Evolutionary conservation across 1,140 invertebrate species (phyloP).

Genomic region (Agrypnia vestita): DNA sequence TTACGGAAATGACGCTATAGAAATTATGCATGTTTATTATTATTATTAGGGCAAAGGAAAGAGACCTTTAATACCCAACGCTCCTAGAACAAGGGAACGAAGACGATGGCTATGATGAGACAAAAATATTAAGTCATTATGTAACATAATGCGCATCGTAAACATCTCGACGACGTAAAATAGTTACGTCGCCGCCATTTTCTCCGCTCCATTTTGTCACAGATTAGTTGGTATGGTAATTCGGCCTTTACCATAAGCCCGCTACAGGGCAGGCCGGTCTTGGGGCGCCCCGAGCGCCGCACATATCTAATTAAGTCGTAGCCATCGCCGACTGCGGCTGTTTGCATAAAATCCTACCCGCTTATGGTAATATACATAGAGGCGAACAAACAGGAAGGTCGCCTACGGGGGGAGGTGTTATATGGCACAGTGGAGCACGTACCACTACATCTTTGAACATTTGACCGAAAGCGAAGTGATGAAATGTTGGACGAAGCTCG

Average conservation of each 20-base stretch:
- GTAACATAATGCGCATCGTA: background rate
- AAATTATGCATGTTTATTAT: too few species aligned
- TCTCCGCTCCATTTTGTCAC: background rate
- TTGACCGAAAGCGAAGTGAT: too few species aligned
- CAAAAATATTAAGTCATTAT: too few species aligned
- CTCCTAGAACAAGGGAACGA: too few species aligned
- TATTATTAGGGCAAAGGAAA: too few species aligned
- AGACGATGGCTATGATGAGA: too few species aligned
- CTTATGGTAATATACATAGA: conserved; percentile 18
- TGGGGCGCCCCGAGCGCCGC: background rate
- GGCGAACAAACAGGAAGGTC: conserved; percentile 7
- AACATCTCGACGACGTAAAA: background rate
- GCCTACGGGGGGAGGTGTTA: background rate
- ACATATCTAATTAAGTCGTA: conserved; percentile 32
- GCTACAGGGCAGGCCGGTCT: background rate
- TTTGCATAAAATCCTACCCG: conserved; percentile 24
- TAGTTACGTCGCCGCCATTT: background rate
- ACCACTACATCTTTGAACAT: too few species aligned
- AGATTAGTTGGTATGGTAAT: conserved; percentile 17
- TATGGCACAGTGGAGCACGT: too few species aligned
- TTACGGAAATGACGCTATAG: too few species aligned
- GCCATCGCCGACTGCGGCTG: conserved; percentile 5
- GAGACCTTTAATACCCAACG: background rate
- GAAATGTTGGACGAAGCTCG: too few species aligned
- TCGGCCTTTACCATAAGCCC: background rate